Percentiles rank a stretch among this genome's conserved stretches.
These are phyloP conservation scores for Montipora capitata DNA, from an alignment of 92 coral and sea anemone genomes.

Conservation along the genomic window DNA sequence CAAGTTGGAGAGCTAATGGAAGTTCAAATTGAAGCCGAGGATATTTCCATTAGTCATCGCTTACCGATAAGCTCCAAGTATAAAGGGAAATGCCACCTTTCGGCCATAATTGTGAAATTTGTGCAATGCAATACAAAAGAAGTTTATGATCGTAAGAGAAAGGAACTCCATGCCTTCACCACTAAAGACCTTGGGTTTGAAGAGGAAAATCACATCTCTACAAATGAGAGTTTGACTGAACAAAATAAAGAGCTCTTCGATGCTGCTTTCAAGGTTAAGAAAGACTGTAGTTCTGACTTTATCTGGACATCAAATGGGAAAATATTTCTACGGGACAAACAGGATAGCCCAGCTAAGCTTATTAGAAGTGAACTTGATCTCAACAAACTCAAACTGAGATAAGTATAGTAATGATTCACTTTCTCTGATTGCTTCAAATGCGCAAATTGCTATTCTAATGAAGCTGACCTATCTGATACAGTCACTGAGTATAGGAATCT, in stretches of 20 bases:
- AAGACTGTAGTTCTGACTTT: not conserved
- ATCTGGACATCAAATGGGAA: too few relatives aligned
- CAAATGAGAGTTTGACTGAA: constrained; percentile 26
- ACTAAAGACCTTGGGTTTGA: constrained; percentile 20
- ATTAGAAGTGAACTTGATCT: too few relatives aligned
- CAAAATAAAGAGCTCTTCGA: constrained; percentile 1
- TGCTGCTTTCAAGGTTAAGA: constrained; percentile 7
- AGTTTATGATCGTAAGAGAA: constrained; percentile 11
- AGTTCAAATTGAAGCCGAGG: not conserved
- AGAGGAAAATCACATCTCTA: constrained; percentile 25
- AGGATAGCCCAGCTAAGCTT: too few relatives aligned
- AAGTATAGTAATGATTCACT: too few relatives aligned
- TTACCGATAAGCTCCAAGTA: not conserved
- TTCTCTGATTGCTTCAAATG: too few relatives aligned
- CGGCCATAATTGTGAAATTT: constrained; percentile 27
- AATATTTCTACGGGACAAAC: too few relatives aligned
- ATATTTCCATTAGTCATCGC: too few relatives aligned
- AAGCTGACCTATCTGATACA: constrained; percentile 7
- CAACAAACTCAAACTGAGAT: too few relatives aligned
- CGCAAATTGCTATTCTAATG: constrained; percentile 1
- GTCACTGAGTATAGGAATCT: constrained; percentile 17
- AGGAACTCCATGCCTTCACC: constrained; percentile 1
- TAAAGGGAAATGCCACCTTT: not conserved
- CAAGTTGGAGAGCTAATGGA: not conserved
- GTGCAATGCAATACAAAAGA: constrained; percentile 5